Conservation (phyloP, 2,888 invertebrate genomes). For the Drosophila monieri region DNA sequence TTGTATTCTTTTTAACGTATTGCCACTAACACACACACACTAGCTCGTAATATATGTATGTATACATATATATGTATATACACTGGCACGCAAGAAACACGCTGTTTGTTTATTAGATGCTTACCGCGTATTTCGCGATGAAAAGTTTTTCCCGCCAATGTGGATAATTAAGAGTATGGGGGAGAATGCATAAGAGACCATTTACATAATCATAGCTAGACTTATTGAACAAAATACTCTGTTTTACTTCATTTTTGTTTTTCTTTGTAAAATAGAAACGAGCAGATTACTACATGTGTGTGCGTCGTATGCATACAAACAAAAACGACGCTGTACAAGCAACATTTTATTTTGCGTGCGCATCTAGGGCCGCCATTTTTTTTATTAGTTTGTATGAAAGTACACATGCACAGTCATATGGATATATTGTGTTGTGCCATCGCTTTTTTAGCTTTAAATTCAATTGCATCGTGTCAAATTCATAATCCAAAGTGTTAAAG, state of each 20-base stretch:
- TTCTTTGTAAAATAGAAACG: constrained; percentile 1
- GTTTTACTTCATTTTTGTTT: background rate
- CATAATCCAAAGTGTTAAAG: background rate
- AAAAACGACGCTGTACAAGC: constrained; percentile 45
- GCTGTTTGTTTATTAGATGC: background rate
- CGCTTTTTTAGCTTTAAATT: background rate
- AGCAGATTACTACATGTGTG: constrained; percentile 4
- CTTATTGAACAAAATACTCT: constrained; percentile 17
- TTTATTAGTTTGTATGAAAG: constrained; percentile 48
- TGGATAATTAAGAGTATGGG: constrained; percentile 13
- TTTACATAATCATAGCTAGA: background rate
- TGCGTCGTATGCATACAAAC: constrained; percentile 45
- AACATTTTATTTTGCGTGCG: constrained; percentile 72
- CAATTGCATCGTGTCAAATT: no score
- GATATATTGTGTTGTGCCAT: background rate
- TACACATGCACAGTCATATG: constrained; percentile 14
- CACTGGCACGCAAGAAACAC: constrained; percentile 13
- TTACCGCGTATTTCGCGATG: background rate
- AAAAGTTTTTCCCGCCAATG: constrained; percentile 41
- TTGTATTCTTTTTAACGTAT: constrained; percentile 5
- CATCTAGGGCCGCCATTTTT: constrained; percentile 73
- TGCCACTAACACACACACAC: constrained; percentile 6
- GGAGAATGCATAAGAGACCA: no score
- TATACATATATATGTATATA: constrained; percentile 23
- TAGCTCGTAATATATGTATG: no score